Percentiles rank a stretch among this genome's conserved stretches.
These are phyloP conservation scores for Toxotes chatareus DNA, from an alignment of 2,113 vertebrate species.

Conservation along the genomic window DNA sequence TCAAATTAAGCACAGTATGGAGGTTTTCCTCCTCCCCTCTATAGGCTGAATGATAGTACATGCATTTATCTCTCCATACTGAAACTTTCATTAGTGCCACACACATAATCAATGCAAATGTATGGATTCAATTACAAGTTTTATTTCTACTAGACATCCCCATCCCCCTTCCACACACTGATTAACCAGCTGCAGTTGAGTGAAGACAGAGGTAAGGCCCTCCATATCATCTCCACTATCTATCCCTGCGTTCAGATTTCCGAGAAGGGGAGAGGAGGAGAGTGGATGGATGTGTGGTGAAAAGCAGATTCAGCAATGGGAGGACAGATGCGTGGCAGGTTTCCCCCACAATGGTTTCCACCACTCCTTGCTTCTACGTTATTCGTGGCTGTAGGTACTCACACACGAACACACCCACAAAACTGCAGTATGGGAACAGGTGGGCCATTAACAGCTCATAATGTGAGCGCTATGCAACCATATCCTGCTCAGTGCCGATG, in stretches of 20 bases:
- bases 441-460: constrained; percentile 43
- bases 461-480: constrained; percentile 6
- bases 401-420: constrained; percentile 3
- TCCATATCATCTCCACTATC: neutral
- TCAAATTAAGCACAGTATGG: constrained; percentile 6
- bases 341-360: constrained; percentile 16
- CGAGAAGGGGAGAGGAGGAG: neutral
- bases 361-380: constrained; percentile 1
- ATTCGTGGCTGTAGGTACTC: constrained; percentile 22
- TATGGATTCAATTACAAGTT: constrained; percentile 55
- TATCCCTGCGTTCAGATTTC: neutral
- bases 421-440: constrained; percentile 18
- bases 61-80: constrained; percentile 23
- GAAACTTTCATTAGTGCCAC: constrained; percentile 43
- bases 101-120: constrained; percentile 60
- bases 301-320: constrained; percentile 17
- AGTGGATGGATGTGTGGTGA: neutral
- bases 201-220: neutral
- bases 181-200: constrained; percentile 18
- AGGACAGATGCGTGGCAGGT: constrained; percentile 20
- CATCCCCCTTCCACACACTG: neutral
- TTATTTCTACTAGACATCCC: constrained; percentile 15
- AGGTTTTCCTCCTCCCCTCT: neutral
- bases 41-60: constrained; percentile 5
- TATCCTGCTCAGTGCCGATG: constrained; percentile 29